Conservation (phyloP, 1,140 invertebrate species). For the Pseudachorutes palmiensis region DNA sequence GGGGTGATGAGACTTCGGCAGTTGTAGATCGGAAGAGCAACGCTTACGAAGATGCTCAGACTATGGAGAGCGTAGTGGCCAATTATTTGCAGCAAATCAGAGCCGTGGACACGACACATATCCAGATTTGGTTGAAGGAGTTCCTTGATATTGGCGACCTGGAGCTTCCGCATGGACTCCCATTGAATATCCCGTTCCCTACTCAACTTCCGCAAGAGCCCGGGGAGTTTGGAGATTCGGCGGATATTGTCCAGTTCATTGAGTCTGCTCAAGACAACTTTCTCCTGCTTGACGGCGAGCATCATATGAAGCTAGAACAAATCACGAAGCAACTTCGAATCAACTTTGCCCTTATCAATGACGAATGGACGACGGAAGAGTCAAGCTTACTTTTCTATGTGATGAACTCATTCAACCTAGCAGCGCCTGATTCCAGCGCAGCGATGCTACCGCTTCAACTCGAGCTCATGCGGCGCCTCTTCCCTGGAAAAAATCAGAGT, state of each 20-base stretch:
- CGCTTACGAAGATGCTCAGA: neutral
- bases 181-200: slow-evolving; percentile 20
- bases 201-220: neutral
- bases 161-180: slow-evolving; percentile 27
- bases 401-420: neutral
- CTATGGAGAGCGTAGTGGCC: neutral
- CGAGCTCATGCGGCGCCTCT: slow-evolving; percentile 20
- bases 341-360: slow-evolving; percentile 12
- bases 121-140: neutral
- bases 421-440: neutral
- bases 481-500: slow-evolving; percentile 14
- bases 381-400: slow-evolving; percentile 25
- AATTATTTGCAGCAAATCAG: neutral
- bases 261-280: slow-evolving; percentile 27
- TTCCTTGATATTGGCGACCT: neutral
- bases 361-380: slow-evolving; percentile 19
- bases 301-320: slow-evolving; percentile 31
- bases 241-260: slow-evolving; percentile 13
- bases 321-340: slow-evolving; percentile 15
- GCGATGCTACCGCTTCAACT: neutral
- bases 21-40: neutral
- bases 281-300: slow-evolving; percentile 32
- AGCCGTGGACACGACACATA: neutral
- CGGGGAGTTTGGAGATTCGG: neutral
- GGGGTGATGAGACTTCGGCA: neutral